Base-by-base conservation (phyloP, 2,113 vertebrate genomes). In the Campylorhamphus procurvoides region DNA sequence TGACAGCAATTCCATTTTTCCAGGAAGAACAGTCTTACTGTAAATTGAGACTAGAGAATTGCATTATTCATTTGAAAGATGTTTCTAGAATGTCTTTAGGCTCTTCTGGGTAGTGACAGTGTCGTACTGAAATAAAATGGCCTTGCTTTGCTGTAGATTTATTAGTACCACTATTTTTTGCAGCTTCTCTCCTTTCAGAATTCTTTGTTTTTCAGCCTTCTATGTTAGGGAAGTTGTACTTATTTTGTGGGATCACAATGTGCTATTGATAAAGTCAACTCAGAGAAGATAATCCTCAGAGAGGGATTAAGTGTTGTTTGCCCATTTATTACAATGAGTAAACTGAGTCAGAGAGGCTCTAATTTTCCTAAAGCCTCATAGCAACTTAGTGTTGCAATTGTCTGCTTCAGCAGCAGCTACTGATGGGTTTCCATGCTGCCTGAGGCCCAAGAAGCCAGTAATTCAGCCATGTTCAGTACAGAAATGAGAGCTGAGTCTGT, bases 1-100 rank as follows among this genome's bases (percentile, higher is more conserved):
- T 96, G 92, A 92, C 92, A 91, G 93, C 84, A 78, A 76, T 93
- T 87, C 73, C 69, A 68, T 96, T 94, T 96, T 94, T 95, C 86
- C 88, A 78, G 56, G 59, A 84, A 93, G 85, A 90, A 63, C n/a
- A 87, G 66, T 53, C 88, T 93, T 89, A 72, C 73, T 93, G 88
- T 86, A 96, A 92, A 87, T 76, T 84, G 88, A 92, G 88, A 84
- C 86, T 81, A 28, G 69, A 95, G 84, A 93, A 71, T 84, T 95
- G 83, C 53, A 72, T 95, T 93, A 92, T 90, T 96, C 73, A 92
- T 93, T 87, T 95, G 92, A 90, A 93, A 76, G 96, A 94, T 91
- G 86, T 82, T 96, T 96, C 94, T 84, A 75, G 92, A 92, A 94
- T 79, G 88, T 94, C 90, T 95, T 89, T 72, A 80, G 80, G 85